These are phyloP conservation scores for Mareca penelope DNA, from an alignment of 2,797 vertebrate genomes.

Conservation along the genomic window DNA sequence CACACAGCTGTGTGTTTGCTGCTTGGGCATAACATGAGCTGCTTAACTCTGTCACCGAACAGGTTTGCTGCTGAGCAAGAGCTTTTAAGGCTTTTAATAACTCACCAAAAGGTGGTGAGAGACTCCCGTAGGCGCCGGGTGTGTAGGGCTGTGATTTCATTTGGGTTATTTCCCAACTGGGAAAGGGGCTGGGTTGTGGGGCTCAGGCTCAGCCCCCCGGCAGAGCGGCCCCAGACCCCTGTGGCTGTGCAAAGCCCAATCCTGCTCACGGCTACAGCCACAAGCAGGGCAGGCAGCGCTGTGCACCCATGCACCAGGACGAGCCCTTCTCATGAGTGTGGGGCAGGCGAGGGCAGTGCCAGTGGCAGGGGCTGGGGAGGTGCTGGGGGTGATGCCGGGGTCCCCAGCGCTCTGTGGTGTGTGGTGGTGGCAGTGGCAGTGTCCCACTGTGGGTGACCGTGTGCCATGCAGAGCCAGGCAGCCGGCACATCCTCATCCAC, in stretches of 20 bases:
- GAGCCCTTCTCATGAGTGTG: neutral
- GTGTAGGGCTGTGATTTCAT: neutral
- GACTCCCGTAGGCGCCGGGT: fast-evolving
- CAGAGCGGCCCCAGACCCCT: neutral
- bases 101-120: neutral
- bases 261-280: neutral
- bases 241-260: neutral
- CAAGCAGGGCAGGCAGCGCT: neutral
- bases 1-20: neutral
- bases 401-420: fast-evolving
- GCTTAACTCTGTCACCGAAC: fast-evolving
- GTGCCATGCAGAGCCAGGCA: neutral
- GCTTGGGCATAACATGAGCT: fast-evolving
- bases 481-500: neutral
- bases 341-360: neutral
- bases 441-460: fast-evolving
- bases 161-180: neutral
- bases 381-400: fast-evolving
- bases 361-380: fast-evolving
- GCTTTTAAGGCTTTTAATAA: neutral
- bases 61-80: neutral
- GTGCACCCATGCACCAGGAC: fast-evolving
- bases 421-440: fast-evolving
- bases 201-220: neutral
- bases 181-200: neutral